phyloP scores from a whole-genome alignment of 1,140 invertebrate genomes.

The roundworm (Caenorhabditis elegans) region WBcel235 BX284603.4:13744001-13744500 shows the following conservation, averaged over 20 bases:
- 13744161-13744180: neutral
- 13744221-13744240: conserved; percentile 4
- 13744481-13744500: neutral
- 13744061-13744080: neutral
- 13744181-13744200: neutral
- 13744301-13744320: conserved; percentile 17
- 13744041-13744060: neutral
- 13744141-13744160: neutral
- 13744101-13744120: neutral
- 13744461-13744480: conserved; percentile 45
- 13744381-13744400: neutral
- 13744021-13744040: neutral
- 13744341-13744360: neutral
- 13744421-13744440: conserved; percentile 61
- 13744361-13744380: neutral
- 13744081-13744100: neutral
- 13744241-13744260: conserved; percentile 1
- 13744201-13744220: conserved; percentile 18
- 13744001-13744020: too few relatives aligned
- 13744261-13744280: neutral
- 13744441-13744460: conserved; percentile 50
- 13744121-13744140: neutral
- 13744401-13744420: conserved; percentile 34
- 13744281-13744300: neutral
- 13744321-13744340: neutral